Conservation (phyloP, 2,888 invertebrate genomes). For the Phasia obesa region DNA sequence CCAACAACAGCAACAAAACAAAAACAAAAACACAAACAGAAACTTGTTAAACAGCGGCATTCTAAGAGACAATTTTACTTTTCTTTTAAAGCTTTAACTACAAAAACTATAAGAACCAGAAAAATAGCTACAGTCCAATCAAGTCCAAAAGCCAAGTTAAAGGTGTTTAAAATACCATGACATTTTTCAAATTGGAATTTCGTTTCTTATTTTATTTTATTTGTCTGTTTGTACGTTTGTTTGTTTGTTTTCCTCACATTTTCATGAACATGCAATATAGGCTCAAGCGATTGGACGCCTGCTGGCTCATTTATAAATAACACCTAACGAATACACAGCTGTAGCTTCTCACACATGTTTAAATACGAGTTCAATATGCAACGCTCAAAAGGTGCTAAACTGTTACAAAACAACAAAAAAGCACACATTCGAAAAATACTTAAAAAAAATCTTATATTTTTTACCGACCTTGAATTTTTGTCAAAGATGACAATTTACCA, state of each 20-base stretch:
- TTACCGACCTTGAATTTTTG: slow-evolving; percentile 73
- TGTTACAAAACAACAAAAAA: slow-evolving; percentile 45
- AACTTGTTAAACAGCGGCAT: slow-evolving; percentile 61
- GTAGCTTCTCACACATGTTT: neutral
- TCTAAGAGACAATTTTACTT: slow-evolving; percentile 61
- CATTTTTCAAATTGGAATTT: slow-evolving; percentile 69
- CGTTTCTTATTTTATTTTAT: slow-evolving; percentile 26
- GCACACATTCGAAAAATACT: slow-evolving; percentile 27
- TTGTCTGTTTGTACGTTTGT: too few relatives aligned
- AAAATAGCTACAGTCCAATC: slow-evolving; percentile 2
- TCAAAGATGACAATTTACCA: slow-evolving; percentile 74
- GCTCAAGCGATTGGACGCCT: slow-evolving; percentile 36
- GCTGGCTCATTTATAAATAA: slow-evolving; percentile 64
- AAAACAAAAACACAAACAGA: slow-evolving; percentile 12
- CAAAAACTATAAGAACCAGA: slow-evolving; percentile 21
- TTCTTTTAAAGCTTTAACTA: slow-evolving; percentile 40
- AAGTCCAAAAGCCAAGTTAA: slow-evolving; percentile 61
- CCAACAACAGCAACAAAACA: slow-evolving; percentile 42
- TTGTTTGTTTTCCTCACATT: slow-evolving; percentile 23
- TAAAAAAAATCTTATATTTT: slow-evolving; percentile 43
- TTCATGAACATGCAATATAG: slow-evolving; percentile 51
- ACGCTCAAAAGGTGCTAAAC: slow-evolving; percentile 55
- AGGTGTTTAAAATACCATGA: slow-evolving; percentile 71
- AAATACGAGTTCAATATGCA: neutral
- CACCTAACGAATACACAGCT: slow-evolving; percentile 8